Conservation (phyloP, 2,797 vertebrate genomes). For the Hippocampus kuda region DNA sequence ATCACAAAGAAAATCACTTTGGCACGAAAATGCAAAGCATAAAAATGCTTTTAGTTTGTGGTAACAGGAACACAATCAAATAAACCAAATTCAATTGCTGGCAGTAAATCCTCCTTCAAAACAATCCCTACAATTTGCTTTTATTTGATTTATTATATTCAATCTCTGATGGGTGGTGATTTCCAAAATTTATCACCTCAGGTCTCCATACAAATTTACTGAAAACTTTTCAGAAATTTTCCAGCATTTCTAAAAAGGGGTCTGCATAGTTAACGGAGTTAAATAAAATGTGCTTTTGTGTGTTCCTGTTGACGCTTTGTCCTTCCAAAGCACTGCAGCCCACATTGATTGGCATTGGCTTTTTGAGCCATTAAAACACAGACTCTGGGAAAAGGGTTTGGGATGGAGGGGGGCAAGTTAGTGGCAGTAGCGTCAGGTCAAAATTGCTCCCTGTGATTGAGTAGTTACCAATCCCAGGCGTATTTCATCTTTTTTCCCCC, state of each 20-base stretch:
- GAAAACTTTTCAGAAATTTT: background rate
- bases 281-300: background rate
- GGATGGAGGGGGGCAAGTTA: background rate
- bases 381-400: background rate
- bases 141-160: too few relatives aligned
- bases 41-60: background rate
- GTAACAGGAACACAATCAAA: background rate
- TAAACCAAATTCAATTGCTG: too few relatives aligned
- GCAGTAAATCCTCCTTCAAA: too few relatives aligned
- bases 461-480: background rate
- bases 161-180: too few relatives aligned
- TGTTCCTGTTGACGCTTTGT: background rate
- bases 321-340: background rate
- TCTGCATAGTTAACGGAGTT: background rate
- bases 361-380: conserved; percentile 1
- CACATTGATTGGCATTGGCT: conserved; percentile 2
- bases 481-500: too few relatives aligned
- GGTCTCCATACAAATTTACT: background rate
- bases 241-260: background rate
- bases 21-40: too few relatives aligned
- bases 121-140: too few relatives aligned
- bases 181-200: too few relatives aligned
- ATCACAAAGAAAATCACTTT: background rate
- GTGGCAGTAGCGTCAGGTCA: background rate
- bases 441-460: background rate